phyloP scores from a whole-genome alignment of 2,113 vertebrate genomes.

The Pachypanchax playfairii region DNA sequence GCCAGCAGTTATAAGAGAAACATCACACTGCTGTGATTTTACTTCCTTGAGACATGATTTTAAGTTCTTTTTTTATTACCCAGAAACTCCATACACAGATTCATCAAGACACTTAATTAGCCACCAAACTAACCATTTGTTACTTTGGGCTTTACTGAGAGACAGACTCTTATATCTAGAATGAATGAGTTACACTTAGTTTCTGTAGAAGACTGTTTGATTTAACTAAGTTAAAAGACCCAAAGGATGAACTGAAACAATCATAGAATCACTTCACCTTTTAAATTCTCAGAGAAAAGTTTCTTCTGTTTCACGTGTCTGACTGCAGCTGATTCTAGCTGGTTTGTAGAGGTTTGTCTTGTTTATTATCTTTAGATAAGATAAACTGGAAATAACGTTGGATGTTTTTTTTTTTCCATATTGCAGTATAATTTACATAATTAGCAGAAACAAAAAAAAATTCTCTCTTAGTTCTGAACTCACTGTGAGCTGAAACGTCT shows the following conservation, averaged over 20 bases:
- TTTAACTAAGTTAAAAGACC: neutral
- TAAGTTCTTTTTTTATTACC: neutral
- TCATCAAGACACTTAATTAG: constrained; percentile 2
- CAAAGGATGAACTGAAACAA: neutral
- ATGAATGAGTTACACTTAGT: neutral
- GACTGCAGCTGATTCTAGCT: neutral
- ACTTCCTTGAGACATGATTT: constrained; percentile 2
- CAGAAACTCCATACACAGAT: neutral
- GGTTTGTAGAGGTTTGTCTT: neutral
- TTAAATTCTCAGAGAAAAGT: neutral
- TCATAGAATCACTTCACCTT: neutral
- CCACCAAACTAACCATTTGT: neutral
- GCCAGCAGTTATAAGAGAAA: neutral
- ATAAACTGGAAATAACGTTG: too few relatives aligned
- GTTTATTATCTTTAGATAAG: too few relatives aligned
- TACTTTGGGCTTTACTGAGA: neutral
- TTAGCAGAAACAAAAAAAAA: too few relatives aligned
- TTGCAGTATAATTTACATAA: too few relatives aligned
- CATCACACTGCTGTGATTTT: neutral
- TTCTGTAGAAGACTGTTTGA: neutral
- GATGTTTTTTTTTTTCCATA: too few relatives aligned
- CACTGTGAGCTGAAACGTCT: too few relatives aligned
- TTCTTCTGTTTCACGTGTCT: neutral
- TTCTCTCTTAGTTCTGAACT: too few relatives aligned
- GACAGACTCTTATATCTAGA: neutral